A percentile compares a stretch with the other conserved stretches of the same genome.
These are phyloP conservation scores for Nycticebus coucang DNA, from an alignment of 2,113 vertebrate species.

Conservation along the genomic window DNA sequence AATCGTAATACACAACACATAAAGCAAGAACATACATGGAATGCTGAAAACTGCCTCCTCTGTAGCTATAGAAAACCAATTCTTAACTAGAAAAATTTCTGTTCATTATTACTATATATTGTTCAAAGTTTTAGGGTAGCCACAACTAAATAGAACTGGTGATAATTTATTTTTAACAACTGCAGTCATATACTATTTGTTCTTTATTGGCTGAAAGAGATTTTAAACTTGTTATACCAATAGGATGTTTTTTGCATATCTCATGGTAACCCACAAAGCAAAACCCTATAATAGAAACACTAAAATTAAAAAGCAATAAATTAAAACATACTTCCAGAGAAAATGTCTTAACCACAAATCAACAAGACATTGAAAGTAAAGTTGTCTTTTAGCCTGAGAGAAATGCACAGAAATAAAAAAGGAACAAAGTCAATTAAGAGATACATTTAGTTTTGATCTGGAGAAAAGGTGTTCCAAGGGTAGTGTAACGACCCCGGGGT, in stretches of 20 bases:
- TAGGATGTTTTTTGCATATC: not conserved
- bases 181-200: not conserved
- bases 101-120: not conserved
- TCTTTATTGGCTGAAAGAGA: not conserved
- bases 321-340: not conserved
- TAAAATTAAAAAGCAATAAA: not conserved
- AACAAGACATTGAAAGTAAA: conserved; percentile 30
- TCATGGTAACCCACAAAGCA: not conserved
- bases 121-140: not conserved
- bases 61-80: not conserved
- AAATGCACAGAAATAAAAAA: not conserved
- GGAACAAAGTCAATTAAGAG: not conserved
- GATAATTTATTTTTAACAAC: conserved; percentile 4
- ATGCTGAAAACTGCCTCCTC: not conserved
- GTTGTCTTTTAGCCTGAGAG: not conserved
- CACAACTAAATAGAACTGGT: not conserved
- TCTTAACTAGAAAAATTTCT: conserved; percentile 4
- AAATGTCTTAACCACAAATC: not conserved
- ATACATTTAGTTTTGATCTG: not conserved
- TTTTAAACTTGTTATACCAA: not conserved
- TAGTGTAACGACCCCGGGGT: too few relatives aligned
- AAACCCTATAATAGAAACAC: not conserved
- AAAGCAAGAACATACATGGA: not conserved
- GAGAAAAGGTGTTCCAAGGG: not conserved
- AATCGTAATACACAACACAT: not conserved